Percentiles rank a stretch among this genome's conserved stretches.
Evolutionary conservation across 1,140 invertebrate species (phyloP).

Genomic region (Ostrea edulis): DNA sequence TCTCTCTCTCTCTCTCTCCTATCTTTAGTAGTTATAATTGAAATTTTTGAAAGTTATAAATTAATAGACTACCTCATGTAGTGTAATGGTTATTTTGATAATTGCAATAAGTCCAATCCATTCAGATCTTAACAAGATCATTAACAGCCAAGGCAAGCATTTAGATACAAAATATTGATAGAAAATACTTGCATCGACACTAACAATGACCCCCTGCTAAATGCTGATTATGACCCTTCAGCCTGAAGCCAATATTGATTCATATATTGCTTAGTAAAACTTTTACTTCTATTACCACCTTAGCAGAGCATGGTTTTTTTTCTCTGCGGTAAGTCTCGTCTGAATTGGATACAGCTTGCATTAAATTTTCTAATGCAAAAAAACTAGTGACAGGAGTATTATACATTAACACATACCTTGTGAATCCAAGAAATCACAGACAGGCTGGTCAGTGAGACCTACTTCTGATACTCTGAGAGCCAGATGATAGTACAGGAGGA

Average conservation of each 20-base stretch:
- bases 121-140: slow-evolving; percentile 22
- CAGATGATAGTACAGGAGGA: background rate
- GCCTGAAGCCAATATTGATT: background rate
- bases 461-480: background rate
- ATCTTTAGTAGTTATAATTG: background rate
- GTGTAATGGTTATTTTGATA: background rate
- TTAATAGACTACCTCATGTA: background rate
- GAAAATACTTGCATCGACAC: background rate
- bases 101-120: background rate
- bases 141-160: slow-evolving; percentile 15
- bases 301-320: too few species aligned
- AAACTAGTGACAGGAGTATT: too few species aligned
- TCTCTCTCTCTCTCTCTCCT: background rate
- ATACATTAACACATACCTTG: too few species aligned
- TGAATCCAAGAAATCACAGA: too few species aligned
- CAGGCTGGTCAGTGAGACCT: too few species aligned
- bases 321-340: too few species aligned
- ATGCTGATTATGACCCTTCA: background rate
- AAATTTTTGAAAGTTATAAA: background rate
- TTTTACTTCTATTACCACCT: too few species aligned
- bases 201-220: background rate
- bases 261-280: too few species aligned
- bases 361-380: too few species aligned
- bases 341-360: too few species aligned
- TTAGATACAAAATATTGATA: slow-evolving; percentile 5